A percentile compares a stretch with the other conserved stretches of the same genome.
Evolutionary conservation across 1,140 invertebrate genomes (phyloP).

Genomic region (Zaprionus capensis): DNA sequence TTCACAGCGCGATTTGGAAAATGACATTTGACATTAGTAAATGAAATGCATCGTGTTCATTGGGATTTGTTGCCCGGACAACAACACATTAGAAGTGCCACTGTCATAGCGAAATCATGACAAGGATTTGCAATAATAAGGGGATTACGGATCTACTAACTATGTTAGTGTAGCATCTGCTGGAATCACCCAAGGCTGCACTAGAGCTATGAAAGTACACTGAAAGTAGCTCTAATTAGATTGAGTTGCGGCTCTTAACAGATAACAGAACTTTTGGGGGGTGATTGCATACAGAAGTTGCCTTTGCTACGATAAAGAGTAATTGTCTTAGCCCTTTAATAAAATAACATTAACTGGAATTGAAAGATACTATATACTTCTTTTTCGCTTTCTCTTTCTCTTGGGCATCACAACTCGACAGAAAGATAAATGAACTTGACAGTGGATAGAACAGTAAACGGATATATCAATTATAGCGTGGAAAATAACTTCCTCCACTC

Average conservation of each 20-base stretch:
- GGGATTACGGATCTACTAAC: not conserved
- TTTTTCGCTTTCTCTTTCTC: not conserved
- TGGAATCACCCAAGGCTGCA: not conserved
- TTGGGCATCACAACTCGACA: not conserved
- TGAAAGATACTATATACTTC: not conserved
- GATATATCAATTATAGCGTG: not conserved
- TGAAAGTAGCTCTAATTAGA: not conserved
- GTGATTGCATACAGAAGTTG: not conserved
- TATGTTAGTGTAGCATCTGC: not conserved
- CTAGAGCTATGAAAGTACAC: not conserved
- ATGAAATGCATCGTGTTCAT: constrained; percentile 32
- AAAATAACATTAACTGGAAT: not conserved
- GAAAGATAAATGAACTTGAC: not conserved
- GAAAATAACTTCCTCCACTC: not conserved
- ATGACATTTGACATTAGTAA: constrained; percentile 42
- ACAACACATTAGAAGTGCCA: constrained; percentile 5
- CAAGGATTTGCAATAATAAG: constrained; percentile 16
- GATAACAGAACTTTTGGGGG: not conserved
- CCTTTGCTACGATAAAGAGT: not conserved
- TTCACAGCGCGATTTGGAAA: constrained; percentile 13
- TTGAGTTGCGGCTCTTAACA: not conserved
- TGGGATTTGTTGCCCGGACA: constrained; percentile 26
- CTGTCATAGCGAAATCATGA: not conserved
- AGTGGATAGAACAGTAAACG: not conserved
- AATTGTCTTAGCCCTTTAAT: not conserved